phyloP scores from a whole-genome alignment of 2,797 vertebrate species.

The Hydrocynus forskahlii region DNA sequence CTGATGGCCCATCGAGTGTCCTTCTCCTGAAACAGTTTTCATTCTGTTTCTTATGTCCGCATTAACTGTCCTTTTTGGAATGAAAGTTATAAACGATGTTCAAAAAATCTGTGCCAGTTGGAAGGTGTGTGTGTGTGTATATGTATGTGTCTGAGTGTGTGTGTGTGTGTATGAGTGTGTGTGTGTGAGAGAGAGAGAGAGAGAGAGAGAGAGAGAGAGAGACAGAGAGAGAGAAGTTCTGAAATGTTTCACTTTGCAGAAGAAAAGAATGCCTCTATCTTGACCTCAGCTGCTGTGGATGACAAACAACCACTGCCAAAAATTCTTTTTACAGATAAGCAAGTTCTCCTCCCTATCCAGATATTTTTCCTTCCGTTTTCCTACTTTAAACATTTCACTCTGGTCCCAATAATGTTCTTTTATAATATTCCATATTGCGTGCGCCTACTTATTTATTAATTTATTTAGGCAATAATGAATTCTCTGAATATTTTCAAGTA shows the following conservation, averaged over 20 bases:
- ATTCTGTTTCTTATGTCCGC: not conserved
- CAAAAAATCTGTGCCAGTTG: not conserved
- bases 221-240: too few species aligned
- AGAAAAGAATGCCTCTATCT: not conserved
- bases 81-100: not conserved
- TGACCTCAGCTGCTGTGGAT: not conserved
- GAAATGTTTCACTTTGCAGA: not conserved
- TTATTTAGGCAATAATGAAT: too few species aligned
- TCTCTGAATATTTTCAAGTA: too few species aligned
- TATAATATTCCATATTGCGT: not conserved
- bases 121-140: not conserved
- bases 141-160: not conserved
- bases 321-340: conserved; percentile 13
- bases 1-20: not conserved
- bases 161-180: not conserved
- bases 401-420: not conserved
- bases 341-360: not conserved
- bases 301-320: not conserved
- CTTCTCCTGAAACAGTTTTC: not conserved
- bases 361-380: not conserved
- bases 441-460: too few species aligned
- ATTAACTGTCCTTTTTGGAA: not conserved
- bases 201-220: too few species aligned
- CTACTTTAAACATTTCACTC: not conserved
- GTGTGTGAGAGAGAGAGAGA: too few species aligned